Percentiles rank a stretch among this genome's conserved stretches.
Evolutionary conservation across 1,140 invertebrate species (phyloP).

Genomic region (Triops longicaudatus): DNA sequence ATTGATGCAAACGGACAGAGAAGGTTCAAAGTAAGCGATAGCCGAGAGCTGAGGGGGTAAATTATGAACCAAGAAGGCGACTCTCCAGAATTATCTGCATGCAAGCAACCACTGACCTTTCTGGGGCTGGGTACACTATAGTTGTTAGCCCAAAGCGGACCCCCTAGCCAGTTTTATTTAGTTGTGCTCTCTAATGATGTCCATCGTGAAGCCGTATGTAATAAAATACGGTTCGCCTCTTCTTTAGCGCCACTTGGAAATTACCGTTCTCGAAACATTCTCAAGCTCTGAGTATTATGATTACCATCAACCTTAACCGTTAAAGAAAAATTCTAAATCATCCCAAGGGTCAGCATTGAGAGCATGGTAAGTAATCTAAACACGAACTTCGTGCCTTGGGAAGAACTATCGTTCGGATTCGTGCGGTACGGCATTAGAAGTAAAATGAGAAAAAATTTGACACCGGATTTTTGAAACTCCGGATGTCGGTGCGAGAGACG

Average conservation of each 20-base stretch:
- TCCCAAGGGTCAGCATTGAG: neutral
- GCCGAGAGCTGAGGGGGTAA: too few relatives aligned
- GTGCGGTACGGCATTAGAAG: too few relatives aligned
- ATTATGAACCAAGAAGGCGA: neutral
- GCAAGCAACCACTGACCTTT: neutral
- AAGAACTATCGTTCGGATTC: too few relatives aligned
- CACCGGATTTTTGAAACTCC: conserved; percentile 4
- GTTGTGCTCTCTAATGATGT: neutral
- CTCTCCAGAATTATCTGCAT: neutral
- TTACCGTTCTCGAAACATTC: neutral
- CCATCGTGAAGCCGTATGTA: neutral
- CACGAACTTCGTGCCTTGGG: too few relatives aligned
- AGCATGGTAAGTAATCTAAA: too few relatives aligned
- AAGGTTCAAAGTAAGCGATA: too few relatives aligned
- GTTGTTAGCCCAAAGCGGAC: neutral
- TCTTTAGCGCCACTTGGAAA: neutral
- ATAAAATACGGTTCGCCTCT: neutral
- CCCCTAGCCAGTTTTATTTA: neutral
- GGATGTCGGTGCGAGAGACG: neutral
- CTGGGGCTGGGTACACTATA: neutral
- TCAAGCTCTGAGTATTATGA: neutral
- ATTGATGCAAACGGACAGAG: too few relatives aligned
- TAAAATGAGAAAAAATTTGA: neutral
- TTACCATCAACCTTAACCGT: neutral
- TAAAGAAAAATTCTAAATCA: neutral